Base-by-base conservation (phyloP, 2,888 invertebrate species). In the Kuschelorhynchus macadamiae region DNA sequence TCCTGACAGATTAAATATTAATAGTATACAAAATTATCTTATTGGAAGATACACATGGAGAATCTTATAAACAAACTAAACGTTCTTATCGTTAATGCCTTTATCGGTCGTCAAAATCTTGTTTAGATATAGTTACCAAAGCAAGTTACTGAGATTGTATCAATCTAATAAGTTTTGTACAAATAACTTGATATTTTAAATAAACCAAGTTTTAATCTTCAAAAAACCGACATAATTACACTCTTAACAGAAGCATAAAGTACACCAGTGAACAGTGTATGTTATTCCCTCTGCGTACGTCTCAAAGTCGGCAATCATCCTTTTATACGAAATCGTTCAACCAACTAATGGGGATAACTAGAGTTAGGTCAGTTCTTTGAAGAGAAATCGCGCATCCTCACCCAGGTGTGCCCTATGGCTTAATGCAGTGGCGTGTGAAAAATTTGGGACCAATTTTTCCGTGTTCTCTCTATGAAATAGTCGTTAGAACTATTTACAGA, bases 291-390 rank as follows among this genome's bases (percentile, higher is more conserved):
- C 25, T 49, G 42, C 50, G 18, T 57, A 49, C 57, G 52, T 44
- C 17, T 41, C 33, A 52, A 59, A 78, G 76, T 76, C 80, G 72
- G 79, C 76, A 76, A 78, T 79, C 77, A 75, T 76, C 68, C 70
- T 67, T 73, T 82, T 82, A 79, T 82, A 71, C 77, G 50, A 76
- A 74, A 57, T 73, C 81, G 78, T 70, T 79, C 81, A 78, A 79
- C 79, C 83, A 80, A 73, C 81, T 82, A 83, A 83, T 83, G 79
- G 83, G 83, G 82, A 82, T 83, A 81, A 82, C 83, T 81, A 80
- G 81, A 83, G 83, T 83, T 83, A 83, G 82, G 82, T 83, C 82
- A 83, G 81, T 81, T 82, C 82, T 81, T 81, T 82, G 78, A 78
- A 81, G 64, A 71, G 75, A 72, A 78, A 78, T 77, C 76, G 77